Base-by-base conservation (phyloP, 2,113 vertebrate genomes). In the Rousettus leschenaultii region DNA sequence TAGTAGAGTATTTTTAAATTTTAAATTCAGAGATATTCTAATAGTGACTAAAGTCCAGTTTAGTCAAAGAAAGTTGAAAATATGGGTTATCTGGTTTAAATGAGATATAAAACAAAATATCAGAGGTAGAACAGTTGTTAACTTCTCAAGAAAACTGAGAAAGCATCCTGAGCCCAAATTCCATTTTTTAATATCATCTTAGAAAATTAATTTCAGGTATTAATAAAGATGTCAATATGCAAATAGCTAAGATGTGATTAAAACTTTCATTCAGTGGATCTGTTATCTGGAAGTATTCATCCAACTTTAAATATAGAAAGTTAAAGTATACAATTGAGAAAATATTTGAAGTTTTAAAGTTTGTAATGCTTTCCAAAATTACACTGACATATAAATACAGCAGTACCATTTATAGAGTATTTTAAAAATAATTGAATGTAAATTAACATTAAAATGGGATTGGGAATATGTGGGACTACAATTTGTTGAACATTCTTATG, bases 191-290 rank as follows among this genome's bases (percentile, higher is more conserved):
- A 61, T 53, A 45, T 80, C 14, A 57, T 73, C 8, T 89, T 40
- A 89, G 6, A 70, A 61, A 61, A 12, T 90, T 95, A 43, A 4
- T 79, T 74, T 82, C 82, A 80, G n/a, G 15, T 30, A 75, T 75
- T 85, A 7, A 85, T 48, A 91, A 92, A 45, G 30, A 92, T 91
- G 95, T 79, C 94, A 95, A 93, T 98, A 98, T 98, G 91, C 92
- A 95, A 97, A 98, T 97, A 78, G 96, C 96, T 98, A 95, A 98
- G 95, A 97, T 98, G 97, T 97, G 90, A 97, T 93, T 73, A 96
- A 97, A 88, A 97, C 15, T 96, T 97, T 83, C 40, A 96, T 96
- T 89, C 86, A 28, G 43, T 89, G 28, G 74, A 96, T 98, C 97
- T 98, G 89, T 97, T 98, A 97, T 84, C 86, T 97, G 95, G 91